A percentile compares a stretch with the other conserved stretches of the same genome.
Evolutionary conservation across 2,888 invertebrate genomes (phyloP).

Genomic region (Drosophila testacea): DNA sequence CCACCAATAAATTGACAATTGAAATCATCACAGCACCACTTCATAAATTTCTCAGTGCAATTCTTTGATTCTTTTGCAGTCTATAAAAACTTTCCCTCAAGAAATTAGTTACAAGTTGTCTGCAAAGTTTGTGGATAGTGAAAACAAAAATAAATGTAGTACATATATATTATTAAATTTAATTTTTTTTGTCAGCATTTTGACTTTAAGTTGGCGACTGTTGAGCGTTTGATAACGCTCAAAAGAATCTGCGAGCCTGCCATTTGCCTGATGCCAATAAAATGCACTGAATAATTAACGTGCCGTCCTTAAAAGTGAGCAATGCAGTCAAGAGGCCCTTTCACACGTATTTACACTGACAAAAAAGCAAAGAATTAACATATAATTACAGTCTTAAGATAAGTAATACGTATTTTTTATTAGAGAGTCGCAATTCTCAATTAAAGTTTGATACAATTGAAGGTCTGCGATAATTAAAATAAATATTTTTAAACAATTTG

Average conservation of each 20-base stretch:
- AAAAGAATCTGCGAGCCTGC: slow-evolving; percentile 28
- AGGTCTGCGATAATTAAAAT: background rate
- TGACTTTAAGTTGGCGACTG: slow-evolving; percentile 48
- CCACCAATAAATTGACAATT: slow-evolving; percentile 41
- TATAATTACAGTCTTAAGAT: background rate
- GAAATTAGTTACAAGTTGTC: slow-evolving; percentile 56
- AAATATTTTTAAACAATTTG: background rate
- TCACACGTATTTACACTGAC: slow-evolving; percentile 34
- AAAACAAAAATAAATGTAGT: slow-evolving; percentile 12
- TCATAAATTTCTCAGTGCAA: slow-evolving; percentile 64
- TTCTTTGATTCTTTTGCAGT: slow-evolving; percentile 32
- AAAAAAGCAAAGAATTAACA: slow-evolving; percentile 9
- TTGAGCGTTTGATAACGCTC: slow-evolving; percentile 44
- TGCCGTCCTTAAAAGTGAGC: slow-evolving; percentile 57
- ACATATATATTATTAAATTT: slow-evolving; percentile 19
- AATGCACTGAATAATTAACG: slow-evolving; percentile 74
- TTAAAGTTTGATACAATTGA: background rate
- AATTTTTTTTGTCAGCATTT: slow-evolving; percentile 23
- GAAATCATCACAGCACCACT: slow-evolving; percentile 66
- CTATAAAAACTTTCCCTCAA: slow-evolving; percentile 47
- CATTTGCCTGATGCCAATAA: slow-evolving; percentile 55
- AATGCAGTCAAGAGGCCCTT: slow-evolving; percentile 39
- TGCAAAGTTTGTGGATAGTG: slow-evolving; percentile 62
- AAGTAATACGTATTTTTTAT: no score
- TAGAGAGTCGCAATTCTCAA: background rate